Conservation (phyloP, 2,888 invertebrate genomes). For the Agonum fuliginosum region DNA sequence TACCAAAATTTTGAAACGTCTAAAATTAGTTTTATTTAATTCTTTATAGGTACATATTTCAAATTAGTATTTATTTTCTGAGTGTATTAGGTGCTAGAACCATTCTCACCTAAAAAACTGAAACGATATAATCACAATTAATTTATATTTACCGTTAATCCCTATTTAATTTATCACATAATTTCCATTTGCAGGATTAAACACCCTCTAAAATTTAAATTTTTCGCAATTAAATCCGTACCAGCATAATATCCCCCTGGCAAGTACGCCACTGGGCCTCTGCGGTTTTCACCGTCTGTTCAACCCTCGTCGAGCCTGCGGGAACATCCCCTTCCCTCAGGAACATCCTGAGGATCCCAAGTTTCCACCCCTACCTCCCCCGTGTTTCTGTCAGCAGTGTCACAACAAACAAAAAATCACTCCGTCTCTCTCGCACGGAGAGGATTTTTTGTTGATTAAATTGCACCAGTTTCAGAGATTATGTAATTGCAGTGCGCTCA, state of each 20-base stretch:
- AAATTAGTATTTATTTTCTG: too few relatives aligned
- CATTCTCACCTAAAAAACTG: too few relatives aligned
- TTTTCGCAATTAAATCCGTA: slow-evolving; percentile 16
- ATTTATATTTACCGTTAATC: too few relatives aligned
- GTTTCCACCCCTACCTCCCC: slow-evolving; percentile 9
- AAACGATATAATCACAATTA: too few relatives aligned
- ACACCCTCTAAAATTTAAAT: background rate
- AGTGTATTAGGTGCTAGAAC: too few relatives aligned
- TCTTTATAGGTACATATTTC: too few relatives aligned
- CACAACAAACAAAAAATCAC: slow-evolving; percentile 22
- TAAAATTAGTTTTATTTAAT: too few relatives aligned
- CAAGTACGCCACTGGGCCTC: slow-evolving; percentile 19
- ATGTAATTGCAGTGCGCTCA: slow-evolving; percentile 4
- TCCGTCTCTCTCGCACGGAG: background rate
- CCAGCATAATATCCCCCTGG: background rate
- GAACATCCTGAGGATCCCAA: background rate
- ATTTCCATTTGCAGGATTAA: too few relatives aligned
- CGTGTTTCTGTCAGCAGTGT: slow-evolving; percentile 19
- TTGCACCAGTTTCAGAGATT: background rate
- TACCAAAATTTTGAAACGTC: too few relatives aligned
- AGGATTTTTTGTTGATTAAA: slow-evolving; percentile 28
- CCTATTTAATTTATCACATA: too few relatives aligned
- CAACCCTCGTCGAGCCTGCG: slow-evolving; percentile 24
- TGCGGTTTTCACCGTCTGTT: slow-evolving; percentile 3
- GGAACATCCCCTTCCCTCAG: slow-evolving; percentile 26